Evolutionary conservation across 2,797 vertebrate species (phyloP), one percentile per base, ranked within the genome.

Genomic region (Notolepis coatsorum): DNA sequence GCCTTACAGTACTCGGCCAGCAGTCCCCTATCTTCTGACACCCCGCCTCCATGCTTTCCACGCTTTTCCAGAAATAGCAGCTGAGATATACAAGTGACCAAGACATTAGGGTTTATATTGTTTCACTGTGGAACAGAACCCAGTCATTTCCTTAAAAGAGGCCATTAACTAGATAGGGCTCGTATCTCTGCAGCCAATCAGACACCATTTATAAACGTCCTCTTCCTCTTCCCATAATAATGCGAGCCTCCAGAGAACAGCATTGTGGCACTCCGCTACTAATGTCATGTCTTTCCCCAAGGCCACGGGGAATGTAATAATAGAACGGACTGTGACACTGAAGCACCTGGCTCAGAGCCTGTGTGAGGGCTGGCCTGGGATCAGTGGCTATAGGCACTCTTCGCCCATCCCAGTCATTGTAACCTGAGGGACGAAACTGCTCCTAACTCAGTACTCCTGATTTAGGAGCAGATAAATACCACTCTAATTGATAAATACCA

Each of bases 61-160:
- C 23, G 61, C 37, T 66, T 65, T 72, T 72, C 81, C 71, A 73
- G 42, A 84, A 86, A 90, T 88, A 88, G 73, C 81, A 65, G 76
- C 74, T 65, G 71, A 73, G 71, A 77, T 72, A 67, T 68, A n/a
- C n/a, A 56, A 67, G 60, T 35, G 60, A 65, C 63, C 55, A 66
- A 69, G 65, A 71, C 74, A 59, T 71, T 31, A 68, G 71, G 68
- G 53, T 49, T 81, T 71, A 81, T 77, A 85, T 80, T 68, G 68
- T 77, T 81, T 63, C 74, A 67, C 68, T 25, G 60, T 79, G 72
- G 63, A 79, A n/a, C n/a, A n/a, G n/a, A 82, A 59, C 53, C 0
- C 1, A 74, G 63, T 54, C 28, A 72, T 73, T 82, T 77, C 66
- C 82, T 72, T 68, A 73, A 65, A 49, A 68, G 63, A 76, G 50